Base-by-base conservation (phyloP, 1,140 invertebrate genomes). In the Polypedilum vanderplanki region DNA sequence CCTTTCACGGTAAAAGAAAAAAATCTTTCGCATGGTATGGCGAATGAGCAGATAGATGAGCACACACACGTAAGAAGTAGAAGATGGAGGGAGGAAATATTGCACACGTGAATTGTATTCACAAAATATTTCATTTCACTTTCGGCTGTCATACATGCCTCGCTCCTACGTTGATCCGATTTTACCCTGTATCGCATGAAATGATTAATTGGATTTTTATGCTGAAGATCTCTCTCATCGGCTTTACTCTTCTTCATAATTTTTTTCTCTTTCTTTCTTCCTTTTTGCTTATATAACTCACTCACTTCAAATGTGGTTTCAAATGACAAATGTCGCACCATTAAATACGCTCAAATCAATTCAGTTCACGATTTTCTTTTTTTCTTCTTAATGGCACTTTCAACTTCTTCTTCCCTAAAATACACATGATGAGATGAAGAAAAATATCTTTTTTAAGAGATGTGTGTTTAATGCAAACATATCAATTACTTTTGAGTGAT, bases 161-260 rank as follows among this genome's bases (percentile, higher is more conserved):
- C 46, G n/a, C 46, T 57, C 46, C n/a, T 57, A 57, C 12, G 46
- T 57, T 57, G 46, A 57, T 57, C 46, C 46, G 46, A 57, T 57
- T 57, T 57, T 57, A 57, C 46, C 46, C 24, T 12, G 46, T 57
- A 57, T 57, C 46, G 46, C 46, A 57, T n/a, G n/a, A 57, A 57
- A 57, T 57, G 46, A 57, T 57, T 57, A 57, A 57, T 57, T 57
- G 46, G 46, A 57, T 57, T 57, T 57, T 57, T 57, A 57, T 57
- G 46, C 46, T 57, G 46, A 57, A 57, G 46, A 57, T 57, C 46
- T 57, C 46, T 57, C 46, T 57, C 46, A 57, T 57, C 46, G 46
- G 46, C 46, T 57, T 57, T 57, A 57, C 46, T 57, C 46, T 57
- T 57, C 46, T 57, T 57, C 46, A 57, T 57, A 57, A 57, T 57